Base-by-base conservation (phyloP, 2,113 vertebrate genomes). In the Jacana jacana region DNA sequence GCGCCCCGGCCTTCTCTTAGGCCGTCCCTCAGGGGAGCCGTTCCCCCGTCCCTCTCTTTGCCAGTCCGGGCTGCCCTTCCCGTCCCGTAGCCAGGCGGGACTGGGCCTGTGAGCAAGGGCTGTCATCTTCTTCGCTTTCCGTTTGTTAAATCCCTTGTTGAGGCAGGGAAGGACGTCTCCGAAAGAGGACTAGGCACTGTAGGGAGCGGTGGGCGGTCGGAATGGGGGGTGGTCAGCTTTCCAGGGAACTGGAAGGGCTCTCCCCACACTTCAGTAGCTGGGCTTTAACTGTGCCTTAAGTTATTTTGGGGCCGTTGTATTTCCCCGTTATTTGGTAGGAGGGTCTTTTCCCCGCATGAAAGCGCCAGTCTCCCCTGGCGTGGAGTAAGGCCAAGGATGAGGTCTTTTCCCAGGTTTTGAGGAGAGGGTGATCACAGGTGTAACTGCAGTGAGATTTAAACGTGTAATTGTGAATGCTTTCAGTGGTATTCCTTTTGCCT, bases 241-340 rank as follows among this genome's bases (percentile, higher is more conserved):
- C 3, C 23, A 9, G 51, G 51, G n/a, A 7, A 0, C 7, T 12
- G 23, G 35, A 5, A 9, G 9, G 42, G 11, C n/a, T 79, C 28
- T 40, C 48, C 61, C 1, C 3, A 6, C 39, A 0, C 37, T 16
- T 57, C 12, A 4, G 37, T 3, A 19, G 13, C 6, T 31, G 51
- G 9, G 9, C 23, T 40, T 51, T 48, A 18, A 10, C 27, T 69
- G 30, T 9, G 1, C 25, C 13, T n/a, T 31, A 31, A 58, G 75
- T 87, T 72, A 7, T 17, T 70, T 44, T 58, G 17, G 54, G 12
- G 7, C 52, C 33, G 0, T 25, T 51, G 30, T 24, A 2, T 71
- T 68, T 51, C 39, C 11, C 19, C 14, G 4, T 42, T 14, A 22
- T 60, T 51, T 42, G 14, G 8, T 15, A 44, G 54, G 30, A n/a